phyloP scores from a whole-genome alignment of 2,113 vertebrate species.

The Siniperca knerii region DNA sequence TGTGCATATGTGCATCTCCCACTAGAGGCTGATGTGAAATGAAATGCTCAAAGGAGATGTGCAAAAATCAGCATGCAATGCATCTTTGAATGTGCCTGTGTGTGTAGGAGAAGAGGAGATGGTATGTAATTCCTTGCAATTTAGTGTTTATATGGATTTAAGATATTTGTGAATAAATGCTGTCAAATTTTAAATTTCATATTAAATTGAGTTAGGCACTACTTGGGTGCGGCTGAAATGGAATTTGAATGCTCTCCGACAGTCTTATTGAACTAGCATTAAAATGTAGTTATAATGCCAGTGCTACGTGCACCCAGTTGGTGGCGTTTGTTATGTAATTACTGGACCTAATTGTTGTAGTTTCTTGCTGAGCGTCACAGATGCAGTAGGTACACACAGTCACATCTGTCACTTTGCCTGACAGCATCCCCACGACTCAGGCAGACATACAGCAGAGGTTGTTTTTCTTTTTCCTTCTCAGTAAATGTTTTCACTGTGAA shows the following conservation, averaged over 20 bases:
- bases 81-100: not conserved
- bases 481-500: conserved; percentile 7
- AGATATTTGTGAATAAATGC: not conserved
- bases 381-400: not conserved
- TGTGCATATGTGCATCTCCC: not conserved
- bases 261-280: not conserved
- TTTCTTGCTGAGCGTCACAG: not conserved
- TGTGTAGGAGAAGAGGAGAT: not conserved
- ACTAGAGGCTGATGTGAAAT: not conserved
- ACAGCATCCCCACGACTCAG: not conserved
- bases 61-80: too few species aligned
- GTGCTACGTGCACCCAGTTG: not conserved
- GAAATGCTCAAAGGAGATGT: not conserved
- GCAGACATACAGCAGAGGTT: not conserved
- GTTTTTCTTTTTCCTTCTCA: not conserved
- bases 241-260: not conserved
- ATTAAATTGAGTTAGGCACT: not conserved
- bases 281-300: not conserved
- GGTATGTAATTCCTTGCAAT: not conserved
- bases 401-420: conserved; percentile 6
- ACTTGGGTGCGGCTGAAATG: not conserved
- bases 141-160: not conserved
- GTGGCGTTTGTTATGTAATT: not conserved
- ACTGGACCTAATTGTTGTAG: not conserved
- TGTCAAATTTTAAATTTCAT: not conserved